These are phyloP conservation scores for Matsumyia berberina DNA, from an alignment of 2,888 invertebrate genomes.

Conservation along the genomic window DNA sequence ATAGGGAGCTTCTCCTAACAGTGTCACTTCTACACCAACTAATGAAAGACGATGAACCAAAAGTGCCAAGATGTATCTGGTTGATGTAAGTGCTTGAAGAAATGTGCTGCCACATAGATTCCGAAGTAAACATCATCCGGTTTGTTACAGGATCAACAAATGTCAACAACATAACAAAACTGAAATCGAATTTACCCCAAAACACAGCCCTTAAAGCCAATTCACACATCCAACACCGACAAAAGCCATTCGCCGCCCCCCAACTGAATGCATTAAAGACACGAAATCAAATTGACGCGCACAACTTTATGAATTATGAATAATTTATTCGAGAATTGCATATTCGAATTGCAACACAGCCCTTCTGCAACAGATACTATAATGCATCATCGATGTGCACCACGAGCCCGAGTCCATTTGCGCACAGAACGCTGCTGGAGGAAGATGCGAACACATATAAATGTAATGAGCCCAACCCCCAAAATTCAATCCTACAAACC, in stretches of 20 bases:
- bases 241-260: slow-evolving; percentile 12
- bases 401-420: background rate
- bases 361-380: slow-evolving; percentile 30
- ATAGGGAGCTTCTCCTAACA: too few species aligned
- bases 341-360: slow-evolving; percentile 33
- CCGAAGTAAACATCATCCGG: background rate
- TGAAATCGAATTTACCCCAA: background rate
- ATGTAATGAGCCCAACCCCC: slow-evolving; percentile 26
- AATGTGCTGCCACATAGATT: too few species aligned
- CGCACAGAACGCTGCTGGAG: background rate
- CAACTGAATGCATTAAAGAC: slow-evolving; percentile 56
- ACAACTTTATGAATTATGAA: slow-evolving; percentile 66
- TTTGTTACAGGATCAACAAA: background rate
- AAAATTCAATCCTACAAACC: too few species aligned
- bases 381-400: slow-evolving; percentile 28
- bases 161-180: slow-evolving; percentile 5
- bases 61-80: too few species aligned
- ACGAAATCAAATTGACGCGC: slow-evolving; percentile 69
- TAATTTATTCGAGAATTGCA: slow-evolving; percentile 65
- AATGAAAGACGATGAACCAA: too few species aligned
- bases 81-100: too few species aligned
- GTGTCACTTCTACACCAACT: too few species aligned
- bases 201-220: background rate
- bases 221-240: slow-evolving; percentile 23
- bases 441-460: slow-evolving; percentile 17